Conservation (phyloP, 1,140 invertebrate species). For the Augochlora pura region DNA sequence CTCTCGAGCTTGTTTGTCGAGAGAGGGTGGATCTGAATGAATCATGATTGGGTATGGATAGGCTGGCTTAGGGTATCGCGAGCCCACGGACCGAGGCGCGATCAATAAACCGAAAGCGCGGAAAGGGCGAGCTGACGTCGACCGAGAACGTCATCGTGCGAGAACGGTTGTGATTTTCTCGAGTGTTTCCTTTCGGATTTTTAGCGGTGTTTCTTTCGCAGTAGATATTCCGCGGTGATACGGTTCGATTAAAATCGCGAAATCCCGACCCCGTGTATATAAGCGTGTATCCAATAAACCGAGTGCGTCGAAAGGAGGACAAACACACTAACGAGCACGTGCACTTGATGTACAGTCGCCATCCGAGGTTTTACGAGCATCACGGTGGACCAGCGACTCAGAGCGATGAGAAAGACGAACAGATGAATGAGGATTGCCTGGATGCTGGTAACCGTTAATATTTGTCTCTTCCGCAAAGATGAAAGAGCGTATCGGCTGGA, state of each 20-base stretch:
- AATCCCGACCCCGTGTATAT: neutral
- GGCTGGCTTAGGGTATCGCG: constrained; percentile 5
- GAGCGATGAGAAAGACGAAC: constrained; percentile 28
- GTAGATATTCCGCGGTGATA: neutral
- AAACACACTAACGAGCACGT: constrained; percentile 45
- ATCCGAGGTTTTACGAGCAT: neutral
- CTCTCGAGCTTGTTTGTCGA: neutral
- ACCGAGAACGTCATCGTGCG: constrained; percentile 47
- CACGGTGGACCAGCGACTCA: constrained; percentile 12
- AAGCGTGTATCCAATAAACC: constrained; percentile 6
- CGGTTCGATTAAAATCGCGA: constrained; percentile 1
- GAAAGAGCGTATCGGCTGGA: neutral
- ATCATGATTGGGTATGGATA: constrained; percentile 40
- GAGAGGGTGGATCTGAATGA: constrained; percentile 35
- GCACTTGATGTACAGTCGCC: constrained; percentile 38
- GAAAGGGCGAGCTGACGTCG: constrained; percentile 57
- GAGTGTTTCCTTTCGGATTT: neutral
- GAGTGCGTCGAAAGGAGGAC: constrained; percentile 12
- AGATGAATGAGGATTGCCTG: constrained; percentile 25
- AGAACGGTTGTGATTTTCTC: neutral
- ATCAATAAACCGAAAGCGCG: constrained; percentile 63
- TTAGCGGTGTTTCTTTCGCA: too few relatives aligned
- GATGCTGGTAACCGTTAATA: constrained; percentile 28
- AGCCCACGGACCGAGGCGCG: constrained; percentile 28
- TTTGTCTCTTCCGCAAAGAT: neutral